Conservation (phyloP, 2,888 invertebrate species). For the Melangyna quadrimaculata region DNA sequence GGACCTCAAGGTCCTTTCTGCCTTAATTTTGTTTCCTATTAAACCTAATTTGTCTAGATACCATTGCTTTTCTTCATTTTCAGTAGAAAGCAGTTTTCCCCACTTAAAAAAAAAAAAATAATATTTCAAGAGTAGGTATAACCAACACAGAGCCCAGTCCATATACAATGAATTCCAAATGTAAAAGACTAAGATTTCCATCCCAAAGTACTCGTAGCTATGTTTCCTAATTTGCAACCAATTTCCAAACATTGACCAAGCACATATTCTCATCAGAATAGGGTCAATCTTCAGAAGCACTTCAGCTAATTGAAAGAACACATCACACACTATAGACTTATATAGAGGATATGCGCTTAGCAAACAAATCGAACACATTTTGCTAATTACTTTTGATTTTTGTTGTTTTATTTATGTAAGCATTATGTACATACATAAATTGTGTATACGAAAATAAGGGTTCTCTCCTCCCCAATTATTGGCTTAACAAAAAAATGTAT, state of each 20-base stretch:
- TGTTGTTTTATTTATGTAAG: slow-evolving; percentile 5
- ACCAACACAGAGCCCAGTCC: too few species aligned
- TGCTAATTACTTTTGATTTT: slow-evolving; percentile 59
- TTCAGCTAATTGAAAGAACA: slow-evolving; percentile 51
- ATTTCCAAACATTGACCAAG: slow-evolving; percentile 17
- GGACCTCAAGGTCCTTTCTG: too few species aligned
- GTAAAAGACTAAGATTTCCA: neutral
- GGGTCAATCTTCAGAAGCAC: slow-evolving; percentile 52
- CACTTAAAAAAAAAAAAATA: too few species aligned
- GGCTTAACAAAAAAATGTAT: neutral
- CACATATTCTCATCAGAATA: slow-evolving; percentile 4
- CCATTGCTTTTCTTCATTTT: too few species aligned
- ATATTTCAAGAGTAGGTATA: too few species aligned
- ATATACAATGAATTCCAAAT: too few species aligned
- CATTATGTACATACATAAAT: neutral
- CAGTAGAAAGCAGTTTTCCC: too few species aligned
- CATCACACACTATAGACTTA: too few species aligned
- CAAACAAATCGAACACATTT: slow-evolving; percentile 51
- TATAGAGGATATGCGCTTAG: neutral
- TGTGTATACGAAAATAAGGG: neutral
- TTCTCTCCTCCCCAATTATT: slow-evolving; percentile 1
- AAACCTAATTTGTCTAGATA: too few species aligned
- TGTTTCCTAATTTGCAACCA: slow-evolving; percentile 22
- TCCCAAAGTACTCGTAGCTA: neutral
- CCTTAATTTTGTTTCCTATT: too few species aligned